These are phyloP conservation scores for Hydroisotoma schaefferi DNA, from an alignment of 2,888 invertebrate species.

Conservation along the genomic window DNA sequence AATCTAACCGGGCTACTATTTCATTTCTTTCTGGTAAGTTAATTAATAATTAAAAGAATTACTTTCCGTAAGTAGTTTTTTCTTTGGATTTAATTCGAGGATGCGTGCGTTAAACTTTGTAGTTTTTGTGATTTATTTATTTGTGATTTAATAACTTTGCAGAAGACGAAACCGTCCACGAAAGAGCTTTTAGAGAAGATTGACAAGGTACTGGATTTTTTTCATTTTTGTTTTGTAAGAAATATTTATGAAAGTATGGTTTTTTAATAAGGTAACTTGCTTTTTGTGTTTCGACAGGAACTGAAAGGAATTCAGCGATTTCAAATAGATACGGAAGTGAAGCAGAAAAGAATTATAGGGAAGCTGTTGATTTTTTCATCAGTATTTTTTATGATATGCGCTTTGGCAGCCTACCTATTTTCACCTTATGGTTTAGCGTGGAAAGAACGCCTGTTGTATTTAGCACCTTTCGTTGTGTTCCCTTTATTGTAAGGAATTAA, in stretches of 20 bases:
- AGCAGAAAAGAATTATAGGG: conserved; percentile 75
- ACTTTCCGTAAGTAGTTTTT: too few species aligned
- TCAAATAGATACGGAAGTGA: conserved; percentile 72
- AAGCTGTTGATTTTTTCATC: conserved; percentile 63
- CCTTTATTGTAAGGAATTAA: conserved; percentile 81
- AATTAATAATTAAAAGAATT: too few species aligned
- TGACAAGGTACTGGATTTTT: conserved; percentile 57
- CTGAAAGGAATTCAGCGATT: conserved; percentile 77
- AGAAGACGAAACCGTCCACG: conserved; percentile 59
- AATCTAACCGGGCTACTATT: too few species aligned
- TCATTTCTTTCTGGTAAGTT: too few species aligned
- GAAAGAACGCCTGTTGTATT: conserved; percentile 66
- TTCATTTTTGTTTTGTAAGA: conserved; percentile 2
- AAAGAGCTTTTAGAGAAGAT: conserved; percentile 64
- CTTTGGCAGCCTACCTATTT: conserved; percentile 72
- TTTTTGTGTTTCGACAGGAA: conserved; percentile 55
- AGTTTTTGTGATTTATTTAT: not conserved
- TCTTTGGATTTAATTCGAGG: too few species aligned
- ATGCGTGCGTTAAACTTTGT: not conserved
- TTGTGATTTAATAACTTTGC: conserved; percentile 48
- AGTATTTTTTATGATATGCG: conserved; percentile 61
- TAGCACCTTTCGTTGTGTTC: conserved; percentile 72
- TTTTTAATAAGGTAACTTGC: conserved; percentile 13
- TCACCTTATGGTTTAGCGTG: conserved; percentile 72
- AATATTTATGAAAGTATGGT: not conserved